Evolutionary conservation across 2,888 invertebrate genomes (phyloP), one percentile per base, ranked within the genome.

Genomic region (Barypeithes pellucidus): DNA sequence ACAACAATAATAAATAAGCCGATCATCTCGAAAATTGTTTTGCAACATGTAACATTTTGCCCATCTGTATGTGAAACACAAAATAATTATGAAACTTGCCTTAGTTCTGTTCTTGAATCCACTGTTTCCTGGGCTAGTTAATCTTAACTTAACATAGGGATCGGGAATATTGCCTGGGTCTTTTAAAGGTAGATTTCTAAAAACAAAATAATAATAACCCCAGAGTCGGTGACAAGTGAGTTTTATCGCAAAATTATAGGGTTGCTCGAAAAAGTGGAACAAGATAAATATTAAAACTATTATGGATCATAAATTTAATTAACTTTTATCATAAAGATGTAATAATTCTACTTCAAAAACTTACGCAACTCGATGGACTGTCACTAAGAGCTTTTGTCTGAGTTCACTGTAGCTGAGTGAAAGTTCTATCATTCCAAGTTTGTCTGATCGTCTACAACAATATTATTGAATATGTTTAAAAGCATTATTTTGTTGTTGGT

Each of bases 291-390:
- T n/a, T n/a, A n/a, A n/a, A n/a, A n/a, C n/a, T n/a, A n/a, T n/a
- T n/a, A n/a, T n/a, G n/a, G n/a, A n/a, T n/a, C n/a, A n/a, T n/a
- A n/a, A n/a, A n/a, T n/a, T n/a, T n/a, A n/a, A n/a, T n/a, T n/a
- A n/a, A n/a, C n/a, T n/a, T n/a, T 24, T 24, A 5, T 24, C 5
- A 24, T 24, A 24, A 24, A 24, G 24, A 24, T 24, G 7, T 29
- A 29, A 29, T 2, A 29, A 29, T 29, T 29, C 1, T 8, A 39
- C 43, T 50, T 22, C 11, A 16, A 14, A 18, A 22, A 89, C 93
- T 91, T 89, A 95, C 94, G 91, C 90, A 77, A 96, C 93, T 87
- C 94, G 94, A 84, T 97, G 96, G 0, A 97, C 91, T 7, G 93
- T 93, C 29, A 96, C 89, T 59, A 92, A 89, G 7, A 97, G 88